A percentile compares a stretch with the other conserved stretches of the same genome.
Conservation (phyloP, 2,888 invertebrate genomes). For the Trachelus tabidus region DNA sequence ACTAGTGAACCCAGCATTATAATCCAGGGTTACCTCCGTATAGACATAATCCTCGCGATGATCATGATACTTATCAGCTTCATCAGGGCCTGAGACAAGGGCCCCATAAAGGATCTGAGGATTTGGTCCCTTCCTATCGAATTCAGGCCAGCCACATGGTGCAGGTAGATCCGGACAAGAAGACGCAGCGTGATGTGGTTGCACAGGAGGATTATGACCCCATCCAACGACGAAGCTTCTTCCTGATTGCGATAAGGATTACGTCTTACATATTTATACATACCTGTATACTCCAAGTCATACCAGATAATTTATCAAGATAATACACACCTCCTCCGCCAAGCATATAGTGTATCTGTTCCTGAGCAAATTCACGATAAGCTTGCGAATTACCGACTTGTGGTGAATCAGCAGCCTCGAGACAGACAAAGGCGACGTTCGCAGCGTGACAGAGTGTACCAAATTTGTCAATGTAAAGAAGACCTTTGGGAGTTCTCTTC, state of each 20-base stretch:
- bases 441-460: slow-evolving; percentile 70
- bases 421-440: slow-evolving; percentile 70
- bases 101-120: slow-evolving; percentile 70
- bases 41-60: slow-evolving; percentile 68
- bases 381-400: slow-evolving; percentile 45
- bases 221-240: slow-evolving; percentile 70
- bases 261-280: not conserved
- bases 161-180: slow-evolving; percentile 68
- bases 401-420: slow-evolving; percentile 62
- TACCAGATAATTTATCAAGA: not conserved
- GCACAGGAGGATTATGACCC: slow-evolving; percentile 68
- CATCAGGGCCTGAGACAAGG: slow-evolving; percentile 71
- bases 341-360: slow-evolving; percentile 70
- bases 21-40: slow-evolving; percentile 71
- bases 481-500: slow-evolving; percentile 68
- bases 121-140: slow-evolving; percentile 64
- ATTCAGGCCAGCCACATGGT: slow-evolving; percentile 68
- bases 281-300: not conserved
- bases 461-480: slow-evolving; percentile 69
- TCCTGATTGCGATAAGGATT: slow-evolving; percentile 47
- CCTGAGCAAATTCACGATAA: slow-evolving; percentile 67
- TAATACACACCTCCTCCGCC: slow-evolving; percentile 61
- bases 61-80: slow-evolving; percentile 69
- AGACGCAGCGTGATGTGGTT: slow-evolving; percentile 70
- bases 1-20: slow-evolving; percentile 71